These are phyloP conservation scores for Cariama cristata DNA, from an alignment of 2,113 vertebrate species.

Conservation along the genomic window DNA sequence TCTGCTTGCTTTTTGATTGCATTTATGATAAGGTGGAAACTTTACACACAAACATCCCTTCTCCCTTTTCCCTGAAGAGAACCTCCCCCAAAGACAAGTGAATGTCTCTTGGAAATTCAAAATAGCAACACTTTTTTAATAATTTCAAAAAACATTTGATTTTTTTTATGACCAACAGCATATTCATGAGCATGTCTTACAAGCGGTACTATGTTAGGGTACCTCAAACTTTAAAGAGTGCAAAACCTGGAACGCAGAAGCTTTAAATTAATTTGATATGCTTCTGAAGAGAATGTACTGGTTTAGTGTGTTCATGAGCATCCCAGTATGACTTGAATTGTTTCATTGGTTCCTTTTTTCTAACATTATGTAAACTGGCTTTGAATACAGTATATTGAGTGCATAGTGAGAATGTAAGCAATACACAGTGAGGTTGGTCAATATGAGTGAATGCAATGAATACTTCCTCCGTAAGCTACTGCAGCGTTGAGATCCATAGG, in stretches of 20 bases:
- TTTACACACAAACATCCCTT: neutral
- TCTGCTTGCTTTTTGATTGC: neutral
- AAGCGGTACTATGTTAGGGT: neutral
- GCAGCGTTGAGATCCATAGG: neutral
- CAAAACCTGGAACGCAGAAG: neutral
- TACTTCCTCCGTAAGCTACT: neutral
- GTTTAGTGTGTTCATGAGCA: neutral
- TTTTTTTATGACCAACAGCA: neutral
- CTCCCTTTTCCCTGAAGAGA: neutral
- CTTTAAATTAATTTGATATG: neutral
- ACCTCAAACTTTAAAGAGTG: neutral
- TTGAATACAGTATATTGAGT: neutral
- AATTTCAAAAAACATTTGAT: neutral
- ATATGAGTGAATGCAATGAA: neutral
- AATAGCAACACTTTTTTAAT: rapidly evolving
- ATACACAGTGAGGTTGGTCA: neutral
- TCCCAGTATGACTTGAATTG: neutral
- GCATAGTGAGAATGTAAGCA: neutral
- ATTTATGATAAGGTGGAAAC: neutral
- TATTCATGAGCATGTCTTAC: neutral
- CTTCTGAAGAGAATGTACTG: neutral
- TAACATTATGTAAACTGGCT: neutral
- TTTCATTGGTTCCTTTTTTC: neutral
- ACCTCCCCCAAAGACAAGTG: neutral
- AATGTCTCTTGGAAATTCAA: neutral